phyloP scores from a whole-genome alignment of 1,140 invertebrate species.

The Gryllus bimaculatus region DNA sequence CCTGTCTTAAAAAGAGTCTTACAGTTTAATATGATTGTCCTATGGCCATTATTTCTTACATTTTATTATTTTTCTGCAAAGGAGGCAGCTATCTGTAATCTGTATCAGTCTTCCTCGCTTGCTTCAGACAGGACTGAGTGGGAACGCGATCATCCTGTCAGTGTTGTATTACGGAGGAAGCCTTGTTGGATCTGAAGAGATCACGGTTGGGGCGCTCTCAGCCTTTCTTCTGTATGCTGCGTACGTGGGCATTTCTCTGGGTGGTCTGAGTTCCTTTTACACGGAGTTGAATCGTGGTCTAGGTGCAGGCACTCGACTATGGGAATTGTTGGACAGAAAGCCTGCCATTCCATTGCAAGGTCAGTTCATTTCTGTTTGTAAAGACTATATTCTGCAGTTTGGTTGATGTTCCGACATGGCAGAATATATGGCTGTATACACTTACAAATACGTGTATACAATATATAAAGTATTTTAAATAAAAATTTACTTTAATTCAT shows the following conservation, averaged over 20 bases:
- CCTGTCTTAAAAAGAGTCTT: too few species aligned
- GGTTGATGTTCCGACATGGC: too few species aligned
- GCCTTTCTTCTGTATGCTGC: conserved; percentile 88
- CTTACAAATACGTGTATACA: too few species aligned
- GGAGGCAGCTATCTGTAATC: background rate
- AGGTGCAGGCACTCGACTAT: conserved; percentile 79
- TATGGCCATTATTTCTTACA: too few species aligned
- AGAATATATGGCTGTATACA: too few species aligned
- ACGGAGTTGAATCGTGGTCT: conserved; percentile 87
- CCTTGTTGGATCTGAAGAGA: conserved; percentile 68
- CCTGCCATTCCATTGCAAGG: conserved; percentile 60
- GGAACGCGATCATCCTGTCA: conserved; percentile 83
- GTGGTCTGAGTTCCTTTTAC: conserved; percentile 81
- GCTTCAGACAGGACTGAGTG: conserved; percentile 78
- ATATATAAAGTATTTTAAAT: too few species aligned
- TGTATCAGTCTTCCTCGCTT: background rate
- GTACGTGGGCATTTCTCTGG: conserved; percentile 83
- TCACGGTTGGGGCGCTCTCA: conserved; percentile 84
- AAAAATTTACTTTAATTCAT: too few species aligned
- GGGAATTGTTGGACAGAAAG: conserved; percentile 77
- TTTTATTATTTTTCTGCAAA: too few species aligned
- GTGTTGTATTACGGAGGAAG: conserved; percentile 89
- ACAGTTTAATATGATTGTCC: too few species aligned
- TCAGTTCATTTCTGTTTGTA: conserved; percentile 29
- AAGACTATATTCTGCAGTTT: too few species aligned